Evolutionary conservation across 2,888 invertebrate species (phyloP).

Genomic region (Macroteleia sp.): DNA sequence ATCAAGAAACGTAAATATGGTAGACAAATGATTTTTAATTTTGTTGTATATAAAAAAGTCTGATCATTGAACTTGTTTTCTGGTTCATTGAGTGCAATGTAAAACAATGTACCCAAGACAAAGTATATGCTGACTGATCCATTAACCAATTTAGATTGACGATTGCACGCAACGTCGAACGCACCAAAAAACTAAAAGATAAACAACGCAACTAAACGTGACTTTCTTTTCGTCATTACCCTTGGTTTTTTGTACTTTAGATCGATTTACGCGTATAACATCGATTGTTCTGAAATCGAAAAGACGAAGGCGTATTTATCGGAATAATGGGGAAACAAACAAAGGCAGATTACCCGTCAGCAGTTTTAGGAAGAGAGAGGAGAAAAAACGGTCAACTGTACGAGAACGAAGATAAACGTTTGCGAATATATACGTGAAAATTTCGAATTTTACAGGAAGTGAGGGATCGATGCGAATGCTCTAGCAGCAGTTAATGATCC

Average conservation of each 20-base stretch:
- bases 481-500: constrained; percentile 48
- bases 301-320: constrained; percentile 12
- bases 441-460: constrained; percentile 41
- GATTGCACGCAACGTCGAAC: constrained; percentile 24
- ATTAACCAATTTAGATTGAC: constrained; percentile 42
- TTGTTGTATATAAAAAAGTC: no score
- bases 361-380: constrained; percentile 69
- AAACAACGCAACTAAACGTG: constrained; percentile 15
- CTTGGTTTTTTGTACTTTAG: constrained; percentile 1
- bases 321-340: constrained; percentile 19
- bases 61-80: constrained; percentile 37
- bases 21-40: no score
- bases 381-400: constrained; percentile 74
- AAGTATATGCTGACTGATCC: constrained; percentile 28
- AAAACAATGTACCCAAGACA: constrained; percentile 20
- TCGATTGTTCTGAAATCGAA: constrained; percentile 20
- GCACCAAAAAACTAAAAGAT: constrained; percentile 7
- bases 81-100: constrained; percentile 38
- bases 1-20: no score
- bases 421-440: constrained; percentile 28
- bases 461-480: constrained; percentile 47
- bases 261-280: constrained; percentile 26
- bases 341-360: constrained; percentile 72
- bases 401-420: constrained; percentile 47
- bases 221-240: not conserved